These are phyloP conservation scores for Drosophila bocki DNA, from an alignment of 1,140 invertebrate species.

Conservation along the genomic window DNA sequence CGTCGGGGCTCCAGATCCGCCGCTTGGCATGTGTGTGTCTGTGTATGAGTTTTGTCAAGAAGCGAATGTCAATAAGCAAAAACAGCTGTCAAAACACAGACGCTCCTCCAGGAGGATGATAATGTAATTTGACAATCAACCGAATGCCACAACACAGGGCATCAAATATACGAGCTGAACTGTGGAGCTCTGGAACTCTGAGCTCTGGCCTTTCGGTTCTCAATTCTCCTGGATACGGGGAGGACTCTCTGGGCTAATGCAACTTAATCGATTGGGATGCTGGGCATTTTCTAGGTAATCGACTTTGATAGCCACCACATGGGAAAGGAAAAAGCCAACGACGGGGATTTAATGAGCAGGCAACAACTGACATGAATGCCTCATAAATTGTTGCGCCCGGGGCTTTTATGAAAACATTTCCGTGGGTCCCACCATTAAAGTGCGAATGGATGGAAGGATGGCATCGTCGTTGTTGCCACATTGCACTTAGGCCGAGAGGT, in stretches of 20 bases:
- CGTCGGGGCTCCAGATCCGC: neutral
- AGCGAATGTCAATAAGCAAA: conserved; percentile 76
- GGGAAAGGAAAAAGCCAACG: conserved; percentile 15
- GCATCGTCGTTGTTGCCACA: conserved; percentile 4
- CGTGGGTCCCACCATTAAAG: conserved; percentile 41
- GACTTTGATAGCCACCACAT: conserved; percentile 69
- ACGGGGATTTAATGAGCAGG: conserved; percentile 48
- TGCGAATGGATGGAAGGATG: conserved; percentile 38
- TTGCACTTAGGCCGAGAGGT: conserved; percentile 57
- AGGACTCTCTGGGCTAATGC: conserved; percentile 32
- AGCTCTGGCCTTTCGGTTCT: neutral
- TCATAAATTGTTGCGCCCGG: conserved; percentile 61
- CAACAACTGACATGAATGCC: conserved; percentile 57
- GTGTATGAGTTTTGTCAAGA: conserved; percentile 52
- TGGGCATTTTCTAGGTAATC: conserved; percentile 77
- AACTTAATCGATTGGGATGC: conserved; percentile 76
- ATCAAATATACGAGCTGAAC: conserved; percentile 37
- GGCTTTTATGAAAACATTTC: conserved; percentile 72
- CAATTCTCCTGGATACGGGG: neutral
- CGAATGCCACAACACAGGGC: conserved; percentile 42
- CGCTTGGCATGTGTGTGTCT: conserved; percentile 2
- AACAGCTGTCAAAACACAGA: conserved; percentile 81
- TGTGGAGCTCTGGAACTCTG: neutral
- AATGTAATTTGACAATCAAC: conserved; percentile 82
- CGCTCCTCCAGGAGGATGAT: conserved; percentile 59